phyloP scores from a whole-genome alignment of 2,888 invertebrate species.

The Phyto melanocephala region DNA sequence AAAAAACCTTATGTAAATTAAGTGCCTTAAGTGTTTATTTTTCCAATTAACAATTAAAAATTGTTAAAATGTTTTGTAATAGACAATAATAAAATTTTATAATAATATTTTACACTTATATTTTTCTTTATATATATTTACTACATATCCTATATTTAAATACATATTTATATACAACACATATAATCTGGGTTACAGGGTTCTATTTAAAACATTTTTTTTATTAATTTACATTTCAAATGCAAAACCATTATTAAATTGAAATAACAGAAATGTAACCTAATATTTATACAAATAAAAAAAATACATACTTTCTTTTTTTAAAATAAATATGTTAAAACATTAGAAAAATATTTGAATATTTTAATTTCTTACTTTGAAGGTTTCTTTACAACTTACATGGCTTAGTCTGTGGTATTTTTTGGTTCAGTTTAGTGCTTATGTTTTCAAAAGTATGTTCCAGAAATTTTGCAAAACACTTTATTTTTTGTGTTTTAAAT shows the following conservation, averaged over 20 bases:
- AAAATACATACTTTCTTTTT: conserved; percentile 22
- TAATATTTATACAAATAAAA: conserved; percentile 53
- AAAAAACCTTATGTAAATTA: conserved; percentile 53
- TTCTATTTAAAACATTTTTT: conserved; percentile 52
- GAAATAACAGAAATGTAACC: conserved; percentile 44
- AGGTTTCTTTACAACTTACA: too few species aligned
- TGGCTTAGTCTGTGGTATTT: too few species aligned
- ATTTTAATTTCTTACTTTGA: too few species aligned
- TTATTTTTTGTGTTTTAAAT: too few species aligned
- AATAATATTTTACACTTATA: conserved; percentile 8
- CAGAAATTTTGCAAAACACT: too few species aligned
- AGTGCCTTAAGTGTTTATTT: conserved; percentile 58
- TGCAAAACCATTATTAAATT: conserved; percentile 38
- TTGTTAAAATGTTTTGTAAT: conserved; percentile 53
- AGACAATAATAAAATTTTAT: conserved; percentile 55
- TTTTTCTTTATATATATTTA: conserved; percentile 18
- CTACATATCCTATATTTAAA: conserved; percentile 24
- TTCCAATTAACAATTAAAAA: conserved; percentile 53
- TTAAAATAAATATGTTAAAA: conserved; percentile 37
- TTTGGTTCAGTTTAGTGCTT: too few species aligned
- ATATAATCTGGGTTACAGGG: conserved; percentile 63
- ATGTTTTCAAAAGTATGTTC: too few species aligned
- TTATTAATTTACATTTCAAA: conserved; percentile 40
- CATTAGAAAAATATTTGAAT: not conserved
- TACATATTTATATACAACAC: conserved; percentile 32